A percentile compares a stretch with the other conserved stretches of the same genome.
These are phyloP conservation scores for Macquaria ambigua DNA, from an alignment of 2,113 vertebrate genomes.

Conservation along the genomic window DNA sequence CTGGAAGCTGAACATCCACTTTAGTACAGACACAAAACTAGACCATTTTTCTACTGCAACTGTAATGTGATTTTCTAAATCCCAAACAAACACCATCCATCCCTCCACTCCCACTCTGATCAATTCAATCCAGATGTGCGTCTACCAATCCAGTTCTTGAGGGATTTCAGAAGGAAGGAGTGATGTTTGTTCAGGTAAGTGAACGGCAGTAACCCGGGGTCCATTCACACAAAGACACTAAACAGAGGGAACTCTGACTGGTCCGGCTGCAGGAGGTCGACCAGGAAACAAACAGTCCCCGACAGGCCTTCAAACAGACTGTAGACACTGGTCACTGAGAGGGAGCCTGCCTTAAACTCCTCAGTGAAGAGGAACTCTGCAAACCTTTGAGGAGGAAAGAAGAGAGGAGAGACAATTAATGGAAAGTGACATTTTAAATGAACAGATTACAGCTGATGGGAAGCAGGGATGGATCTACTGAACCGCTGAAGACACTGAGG, in stretches of 20 bases:
- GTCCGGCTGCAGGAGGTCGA: constrained; percentile 91
- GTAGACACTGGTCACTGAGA: constrained; percentile 87
- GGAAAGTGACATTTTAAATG: constrained; percentile 1
- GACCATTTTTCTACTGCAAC: constrained; percentile 30
- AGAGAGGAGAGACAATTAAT: background rate
- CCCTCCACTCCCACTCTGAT: constrained; percentile 2
- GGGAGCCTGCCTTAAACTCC: constrained; percentile 90
- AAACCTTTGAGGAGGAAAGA: constrained; percentile 84
- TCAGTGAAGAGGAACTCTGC: constrained; percentile 93
- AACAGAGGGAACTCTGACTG: constrained; percentile 92
- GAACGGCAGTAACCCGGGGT: background rate
- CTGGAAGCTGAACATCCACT: constrained; percentile 46
- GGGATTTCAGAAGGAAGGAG: constrained; percentile 15
- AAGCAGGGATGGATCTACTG: background rate
- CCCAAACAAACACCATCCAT: constrained; percentile 30
- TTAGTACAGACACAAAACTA: constrained; percentile 36
- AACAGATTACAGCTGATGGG: background rate
- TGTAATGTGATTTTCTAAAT: constrained; percentile 18
- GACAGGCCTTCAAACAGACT: constrained; percentile 93
- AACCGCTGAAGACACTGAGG: background rate
- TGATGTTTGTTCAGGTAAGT: constrained; percentile 25
- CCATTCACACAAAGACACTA: constrained; percentile 90
- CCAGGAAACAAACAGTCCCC: constrained; percentile 91
- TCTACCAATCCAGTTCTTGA: background rate
- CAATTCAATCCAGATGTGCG: background rate